Evolutionary conservation across 1,140 invertebrate genomes (phyloP), one percentile per base, ranked within the genome.

Genomic region (Leptinotarsa lineolata): DNA sequence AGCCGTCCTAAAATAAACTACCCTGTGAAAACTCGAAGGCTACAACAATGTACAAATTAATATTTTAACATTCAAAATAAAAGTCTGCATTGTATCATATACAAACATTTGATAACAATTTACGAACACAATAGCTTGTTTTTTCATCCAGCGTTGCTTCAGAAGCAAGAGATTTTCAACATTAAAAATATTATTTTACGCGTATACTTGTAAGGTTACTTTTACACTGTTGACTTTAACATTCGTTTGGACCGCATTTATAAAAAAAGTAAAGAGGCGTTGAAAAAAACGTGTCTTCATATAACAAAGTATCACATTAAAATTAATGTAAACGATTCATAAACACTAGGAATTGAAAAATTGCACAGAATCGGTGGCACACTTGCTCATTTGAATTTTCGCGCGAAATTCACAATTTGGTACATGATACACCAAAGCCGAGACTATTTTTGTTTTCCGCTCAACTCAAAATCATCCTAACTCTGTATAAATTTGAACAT

Each of bases 201-300:
- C 81, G 81, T 81, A 81, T 81, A 81, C 81, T 78, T 80, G 79
- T 77, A 81, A 77, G 76, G 77, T 80, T 78, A 75, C 64, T 77
- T 74, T 76, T 77, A 81, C 77, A 80, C 72, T 80, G 77, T 80
- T 77, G 71, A 75, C 73, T 74, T 79, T 74, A 76, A 58, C 72
- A 73, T 72, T 77, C 64, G 66, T 78, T 81, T 81, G 81, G 81
- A 81, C 81, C 81, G 76, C 81, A 77, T 78, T 78, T 75, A 60
- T 73, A 73, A 66, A 74, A 74, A 64, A 61, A 20, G 72, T 68
- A 72, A 75, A 77, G 75, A 78, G 72, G 65, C 30, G 48, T 73
- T 69, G 70, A 77, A 77, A 68, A 67, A 71, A 45, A 46, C 61
- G 73, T 78, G 80, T 81, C 79, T 81, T 79, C 76, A 78, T 39